Conservation (phyloP, 1,140 invertebrate species). For the Rhagoletis pomonella region DNA sequence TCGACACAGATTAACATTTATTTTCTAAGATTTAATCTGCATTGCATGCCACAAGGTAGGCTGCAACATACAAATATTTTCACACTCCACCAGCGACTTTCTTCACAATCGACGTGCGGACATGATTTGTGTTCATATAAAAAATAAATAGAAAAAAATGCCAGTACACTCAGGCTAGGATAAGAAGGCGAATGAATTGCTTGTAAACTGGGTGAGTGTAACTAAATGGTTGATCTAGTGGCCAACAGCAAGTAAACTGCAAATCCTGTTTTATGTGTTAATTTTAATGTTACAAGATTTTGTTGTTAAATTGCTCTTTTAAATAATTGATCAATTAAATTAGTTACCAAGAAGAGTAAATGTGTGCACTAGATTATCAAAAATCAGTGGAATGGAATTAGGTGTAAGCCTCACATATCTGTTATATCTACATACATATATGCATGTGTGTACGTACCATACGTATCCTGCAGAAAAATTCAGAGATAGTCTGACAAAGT, state of each 20-base stretch:
- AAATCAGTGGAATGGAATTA: neutral
- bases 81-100: slow-evolving; percentile 27
- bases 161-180: neutral
- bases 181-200: neutral
- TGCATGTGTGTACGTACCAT: too few relatives aligned
- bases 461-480: too few relatives aligned
- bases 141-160: neutral
- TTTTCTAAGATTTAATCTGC: slow-evolving; percentile 11
- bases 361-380: slow-evolving; percentile 23
- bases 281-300: slow-evolving; percentile 47
- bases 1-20: neutral
- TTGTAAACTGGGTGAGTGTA: slow-evolving; percentile 25
- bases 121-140: neutral
- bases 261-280: slow-evolving; percentile 27
- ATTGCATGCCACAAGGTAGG: neutral
- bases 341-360: neutral
- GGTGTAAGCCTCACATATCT: too few relatives aligned
- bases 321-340: slow-evolving; percentile 48
- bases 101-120: slow-evolving; percentile 4
- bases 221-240: slow-evolving; percentile 10
- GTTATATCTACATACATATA: too few relatives aligned
- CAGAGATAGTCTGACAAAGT: too few relatives aligned
- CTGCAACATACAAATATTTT: slow-evolving; percentile 24
- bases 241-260: slow-evolving; percentile 3
- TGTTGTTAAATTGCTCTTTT: neutral